These are phyloP conservation scores for Anthrax anthrax DNA, from an alignment of 2,888 invertebrate species.

Conservation along the genomic window DNA sequence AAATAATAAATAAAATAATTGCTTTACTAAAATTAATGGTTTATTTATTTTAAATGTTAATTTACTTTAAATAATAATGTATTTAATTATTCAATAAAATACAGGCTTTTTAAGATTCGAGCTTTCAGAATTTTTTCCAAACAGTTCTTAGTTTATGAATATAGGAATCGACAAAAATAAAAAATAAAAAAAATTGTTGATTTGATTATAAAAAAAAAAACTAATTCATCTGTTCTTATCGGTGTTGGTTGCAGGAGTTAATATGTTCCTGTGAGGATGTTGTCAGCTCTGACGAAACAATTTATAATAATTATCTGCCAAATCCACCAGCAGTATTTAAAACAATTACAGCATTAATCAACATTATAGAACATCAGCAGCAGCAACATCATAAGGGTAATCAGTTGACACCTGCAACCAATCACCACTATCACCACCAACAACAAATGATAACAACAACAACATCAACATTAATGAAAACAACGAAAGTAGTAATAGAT, in stretches of 20 bases:
- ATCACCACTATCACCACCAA: slow-evolving; percentile 5
- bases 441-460: slow-evolving; percentile 11
- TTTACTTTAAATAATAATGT: no score
- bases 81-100: no score
- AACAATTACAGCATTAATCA: slow-evolving; percentile 29
- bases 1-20: neutral
- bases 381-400: slow-evolving; percentile 32
- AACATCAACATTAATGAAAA: neutral
- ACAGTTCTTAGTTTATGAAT: neutral
- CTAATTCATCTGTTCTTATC: slow-evolving; percentile 31
- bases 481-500: slow-evolving; percentile 9
- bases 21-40: no score
- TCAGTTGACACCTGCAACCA: slow-evolving; percentile 30
- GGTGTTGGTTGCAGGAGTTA: slow-evolving; percentile 50
- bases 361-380: slow-evolving; percentile 36
- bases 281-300: slow-evolving; percentile 29
- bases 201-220: neutral
- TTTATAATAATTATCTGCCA: slow-evolving; percentile 23
- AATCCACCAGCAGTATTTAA: slow-evolving; percentile 28
- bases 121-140: no score
- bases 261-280: slow-evolving; percentile 49
- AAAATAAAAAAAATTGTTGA: no score
- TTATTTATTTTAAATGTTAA: no score
- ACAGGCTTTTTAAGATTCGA: no score
- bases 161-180: neutral